Base-by-base conservation (phyloP, 92 coral and sea anemone species). In the Epizoanthus rinbou region DNA sequence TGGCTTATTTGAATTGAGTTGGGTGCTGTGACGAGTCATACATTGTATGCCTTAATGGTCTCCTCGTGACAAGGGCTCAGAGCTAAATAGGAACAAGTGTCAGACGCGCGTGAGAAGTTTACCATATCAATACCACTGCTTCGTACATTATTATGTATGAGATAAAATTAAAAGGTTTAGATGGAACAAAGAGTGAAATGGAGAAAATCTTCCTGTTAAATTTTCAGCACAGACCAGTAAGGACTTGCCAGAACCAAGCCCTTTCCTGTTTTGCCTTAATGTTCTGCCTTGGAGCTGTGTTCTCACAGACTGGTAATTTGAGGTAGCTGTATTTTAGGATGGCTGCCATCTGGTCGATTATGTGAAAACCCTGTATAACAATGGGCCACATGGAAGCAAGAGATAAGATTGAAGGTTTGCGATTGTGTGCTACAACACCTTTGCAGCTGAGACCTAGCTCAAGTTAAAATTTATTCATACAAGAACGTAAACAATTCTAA, bases 301-400 rank as follows among this genome's bases (percentile, higher is more conserved):
- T 78, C 24, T 41, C 33, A 62, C 66, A 62, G 13, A 10, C 28
- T 63, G 71, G 97, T 88, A 88, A 92, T 88, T 93, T 81, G 84
- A 84, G 85, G 69, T 80, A 84, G 84, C 89, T 86, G 84, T 82
- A 93, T 89, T 91, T 89, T 93, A 82, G 87, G 91, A 82, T 87
- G 76, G 87, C 88, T 91, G 92, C 89, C 98, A 93, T 93, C 98
- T 93, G 98, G 98, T 79, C 98, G 98, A 93, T 93, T 93, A 93
- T 93, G 87, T 89, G 94, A 91, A 93, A 89, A 91, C 92, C 90
- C 69, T 64, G 71, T 54, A 81, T 88, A 93, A 93, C 98, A 93
- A 93, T 93, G 98, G 98, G 92, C 95, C 98, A 93, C 98, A 93
- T 93, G 98, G 91, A 91, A 82, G 57, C 88, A 41, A 71, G 85